Conservation (phyloP, 2,113 vertebrate genomes). For the Lagopus muta region DNA sequence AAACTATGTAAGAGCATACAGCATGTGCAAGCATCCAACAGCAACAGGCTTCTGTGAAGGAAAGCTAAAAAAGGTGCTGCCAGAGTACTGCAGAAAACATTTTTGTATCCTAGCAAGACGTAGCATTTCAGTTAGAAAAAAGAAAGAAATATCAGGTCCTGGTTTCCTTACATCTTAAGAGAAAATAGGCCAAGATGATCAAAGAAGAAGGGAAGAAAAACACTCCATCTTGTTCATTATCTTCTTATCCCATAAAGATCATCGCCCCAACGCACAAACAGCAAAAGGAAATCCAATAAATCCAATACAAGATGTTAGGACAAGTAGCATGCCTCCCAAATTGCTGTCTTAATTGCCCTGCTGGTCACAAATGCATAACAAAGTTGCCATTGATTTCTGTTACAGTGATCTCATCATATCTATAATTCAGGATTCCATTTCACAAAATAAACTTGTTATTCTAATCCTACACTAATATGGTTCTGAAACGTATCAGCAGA, state of each 20-base stretch:
- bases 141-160: background rate
- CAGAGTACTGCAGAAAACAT: background rate
- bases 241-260: conserved; percentile 11
- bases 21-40: background rate
- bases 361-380: conserved; percentile 7
- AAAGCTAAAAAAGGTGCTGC: background rate
- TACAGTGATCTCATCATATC: conserved; percentile 21
- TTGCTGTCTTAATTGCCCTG: conserved; percentile 5
- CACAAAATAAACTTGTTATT: conserved; percentile 46
- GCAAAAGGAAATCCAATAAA: background rate
- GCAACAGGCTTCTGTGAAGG: background rate
- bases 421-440: conserved; percentile 36
- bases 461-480: background rate
- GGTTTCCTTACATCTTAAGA: background rate
- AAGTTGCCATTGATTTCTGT: conserved; percentile 34
- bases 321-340: background rate
- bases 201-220: background rate
- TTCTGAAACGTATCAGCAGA: conserved; percentile 1
- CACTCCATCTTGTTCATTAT: background rate
- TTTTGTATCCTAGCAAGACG: background rate
- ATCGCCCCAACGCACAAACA: background rate
- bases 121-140: background rate
- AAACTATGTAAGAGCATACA: background rate
- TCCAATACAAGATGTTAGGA: background rate
- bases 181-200: background rate